A percentile compares a stretch with the other conserved stretches of the same genome.
phyloP scores from a whole-genome alignment of 2,797 vertebrate genomes.

The Oryzias sinensis region DNA sequence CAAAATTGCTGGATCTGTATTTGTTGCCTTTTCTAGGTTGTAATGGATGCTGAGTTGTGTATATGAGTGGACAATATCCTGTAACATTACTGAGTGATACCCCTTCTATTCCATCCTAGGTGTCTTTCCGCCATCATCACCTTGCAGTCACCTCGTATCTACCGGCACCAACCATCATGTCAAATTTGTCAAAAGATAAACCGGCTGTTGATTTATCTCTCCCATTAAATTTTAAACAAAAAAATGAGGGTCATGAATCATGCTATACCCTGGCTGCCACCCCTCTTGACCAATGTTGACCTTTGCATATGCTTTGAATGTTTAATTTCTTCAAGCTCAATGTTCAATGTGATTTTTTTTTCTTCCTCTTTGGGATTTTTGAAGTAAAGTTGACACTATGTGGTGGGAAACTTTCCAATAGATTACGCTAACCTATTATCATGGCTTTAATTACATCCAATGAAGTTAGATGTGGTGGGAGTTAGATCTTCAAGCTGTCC shows the following conservation, averaged over 20 bases:
- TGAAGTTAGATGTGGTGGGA: conserved; percentile 59
- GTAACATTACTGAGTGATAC: conserved; percentile 42
- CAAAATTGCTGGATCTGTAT: no score
- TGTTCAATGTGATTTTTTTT: conserved; percentile 20
- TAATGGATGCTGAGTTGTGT: conserved; percentile 28
- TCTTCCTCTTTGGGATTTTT: conserved; percentile 9
- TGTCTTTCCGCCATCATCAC: conserved; percentile 51
- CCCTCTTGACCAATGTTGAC: conserved; percentile 63
- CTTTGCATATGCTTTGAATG: conserved; percentile 59
- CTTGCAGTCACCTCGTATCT: conserved; percentile 53
- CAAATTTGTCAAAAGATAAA: conserved; percentile 68
- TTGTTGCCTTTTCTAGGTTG: no score
- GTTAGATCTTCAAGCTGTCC: conserved; percentile 49
- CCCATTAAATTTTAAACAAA: conserved; percentile 70
- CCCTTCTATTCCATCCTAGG: conserved; percentile 22
- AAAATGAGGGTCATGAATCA: conserved; percentile 80
- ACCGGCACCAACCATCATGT: conserved; percentile 39
- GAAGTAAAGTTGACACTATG: background rate
- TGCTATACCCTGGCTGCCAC: conserved; percentile 46
- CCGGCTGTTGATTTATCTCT: conserved; percentile 71
- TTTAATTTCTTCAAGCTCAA: conserved; percentile 40
- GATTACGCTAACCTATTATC: conserved; percentile 26
- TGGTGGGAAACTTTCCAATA: background rate
- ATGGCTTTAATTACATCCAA: conserved; percentile 41
- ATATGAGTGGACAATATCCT: no score